Conservation (phyloP, 2,888 invertebrate genomes). For the Platycheirus rosarum region DNA sequence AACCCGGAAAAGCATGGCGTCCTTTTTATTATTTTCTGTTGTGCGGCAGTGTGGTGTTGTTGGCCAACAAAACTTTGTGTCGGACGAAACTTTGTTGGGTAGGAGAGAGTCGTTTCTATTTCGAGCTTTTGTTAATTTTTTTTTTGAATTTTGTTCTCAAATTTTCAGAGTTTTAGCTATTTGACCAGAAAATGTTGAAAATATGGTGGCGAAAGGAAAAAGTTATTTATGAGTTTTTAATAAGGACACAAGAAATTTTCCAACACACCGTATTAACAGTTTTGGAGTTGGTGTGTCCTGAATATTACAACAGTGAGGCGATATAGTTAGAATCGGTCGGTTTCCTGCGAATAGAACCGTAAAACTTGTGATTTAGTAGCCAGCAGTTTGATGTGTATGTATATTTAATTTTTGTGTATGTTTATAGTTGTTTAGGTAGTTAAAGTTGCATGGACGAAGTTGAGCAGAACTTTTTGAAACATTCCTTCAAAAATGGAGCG, state of each 20-base stretch:
- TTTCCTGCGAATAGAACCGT: too few species aligned
- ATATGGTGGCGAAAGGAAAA: conserved; percentile 57
- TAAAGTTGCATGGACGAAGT: too few species aligned
- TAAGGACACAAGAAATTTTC: conserved; percentile 46
- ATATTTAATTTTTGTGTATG: too few species aligned
- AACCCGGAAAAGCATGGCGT: conserved; percentile 57
- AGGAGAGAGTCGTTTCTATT: conserved; percentile 28
- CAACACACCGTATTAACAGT: conserved; percentile 23
- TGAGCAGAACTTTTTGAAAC: too few species aligned
- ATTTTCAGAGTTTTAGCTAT: conserved; percentile 33
- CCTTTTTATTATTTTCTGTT: conserved; percentile 36
- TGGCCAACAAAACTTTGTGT: conserved; percentile 60
- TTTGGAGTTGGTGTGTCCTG: too few species aligned
- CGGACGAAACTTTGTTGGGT: conserved; percentile 57
- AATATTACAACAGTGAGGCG: not conserved
- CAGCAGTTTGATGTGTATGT: too few species aligned
- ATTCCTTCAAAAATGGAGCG: too few species aligned
- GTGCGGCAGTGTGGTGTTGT: conserved; percentile 35
- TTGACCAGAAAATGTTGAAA: conserved; percentile 50
- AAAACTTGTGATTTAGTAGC: too few species aligned
- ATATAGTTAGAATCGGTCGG: not conserved
- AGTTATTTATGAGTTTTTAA: conserved; percentile 68
- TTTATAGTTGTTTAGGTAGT: too few species aligned
- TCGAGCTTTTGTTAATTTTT: conserved; percentile 7
- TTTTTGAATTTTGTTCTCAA: conserved; percentile 3